A percentile compares a stretch with the other conserved stretches of the same genome.
phyloP scores from a whole-genome alignment of 2,797 vertebrate species.

The Acropternis orthonyx region DNA sequence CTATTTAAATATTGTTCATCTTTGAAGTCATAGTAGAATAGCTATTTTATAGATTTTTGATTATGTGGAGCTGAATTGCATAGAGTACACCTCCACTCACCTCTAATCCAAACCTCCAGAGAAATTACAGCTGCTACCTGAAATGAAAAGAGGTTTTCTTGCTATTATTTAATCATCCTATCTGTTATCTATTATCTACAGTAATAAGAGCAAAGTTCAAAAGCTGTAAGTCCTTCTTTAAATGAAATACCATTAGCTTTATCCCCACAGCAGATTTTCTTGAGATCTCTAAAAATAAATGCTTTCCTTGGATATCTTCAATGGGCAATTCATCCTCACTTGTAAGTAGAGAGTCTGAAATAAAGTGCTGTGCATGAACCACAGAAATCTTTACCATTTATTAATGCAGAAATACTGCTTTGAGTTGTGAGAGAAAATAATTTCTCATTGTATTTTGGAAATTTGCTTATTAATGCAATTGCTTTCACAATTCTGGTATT shows the following conservation, averaged over 20 bases:
- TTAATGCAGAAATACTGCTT: not conserved
- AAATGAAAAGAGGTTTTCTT: not conserved
- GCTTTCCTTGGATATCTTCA: not conserved
- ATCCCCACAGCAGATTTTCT: not conserved
- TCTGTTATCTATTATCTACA: not conserved
- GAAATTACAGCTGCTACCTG: not conserved
- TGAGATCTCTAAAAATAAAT: slow-evolving; percentile 17
- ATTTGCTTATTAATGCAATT: not conserved
- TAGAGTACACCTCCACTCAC: not conserved
- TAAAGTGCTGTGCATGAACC: not conserved
- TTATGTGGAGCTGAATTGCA: not conserved
- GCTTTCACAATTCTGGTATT: not conserved
- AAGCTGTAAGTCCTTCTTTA: not conserved
- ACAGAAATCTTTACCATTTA: not conserved
- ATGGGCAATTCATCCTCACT: not conserved
- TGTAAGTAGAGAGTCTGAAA: not conserved
- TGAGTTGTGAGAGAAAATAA: not conserved
- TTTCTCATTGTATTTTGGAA: not conserved
- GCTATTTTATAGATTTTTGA: not conserved
- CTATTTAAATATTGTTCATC: not conserved
- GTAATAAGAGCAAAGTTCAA: slow-evolving; percentile 44
- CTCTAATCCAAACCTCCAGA: not conserved
- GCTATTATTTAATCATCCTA: slow-evolving; percentile 13
- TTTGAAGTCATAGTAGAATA: not conserved
- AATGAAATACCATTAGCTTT: slow-evolving; percentile 24